Percentiles rank a stretch among this genome's conserved stretches.
phyloP scores from a whole-genome alignment of 2,888 invertebrate species.

The Drosophila limbata region DNA sequence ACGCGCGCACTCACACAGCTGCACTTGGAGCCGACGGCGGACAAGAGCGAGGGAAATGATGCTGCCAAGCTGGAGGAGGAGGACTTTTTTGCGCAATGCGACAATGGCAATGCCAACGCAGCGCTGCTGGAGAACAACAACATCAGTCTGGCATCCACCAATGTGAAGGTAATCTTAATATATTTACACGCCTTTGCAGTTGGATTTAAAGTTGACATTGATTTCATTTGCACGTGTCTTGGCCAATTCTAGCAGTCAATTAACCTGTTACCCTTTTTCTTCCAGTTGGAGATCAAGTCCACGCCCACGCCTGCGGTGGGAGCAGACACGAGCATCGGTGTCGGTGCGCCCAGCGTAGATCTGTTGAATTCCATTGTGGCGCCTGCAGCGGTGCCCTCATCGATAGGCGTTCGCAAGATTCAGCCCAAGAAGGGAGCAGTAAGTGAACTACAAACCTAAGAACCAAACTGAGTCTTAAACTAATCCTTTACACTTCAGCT shows the following conservation, averaged over 20 bases:
- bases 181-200: slow-evolving; percentile 34
- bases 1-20: slow-evolving; percentile 86
- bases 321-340: slow-evolving; percentile 6
- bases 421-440: slow-evolving; percentile 90
- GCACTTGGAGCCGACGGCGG: slow-evolving; percentile 89
- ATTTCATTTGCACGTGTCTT: not conserved
- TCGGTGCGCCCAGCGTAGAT: slow-evolving; percentile 84
- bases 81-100: slow-evolving; percentile 95
- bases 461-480: not conserved
- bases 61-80: slow-evolving; percentile 85
- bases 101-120: slow-evolving; percentile 85
- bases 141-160: slow-evolving; percentile 80
- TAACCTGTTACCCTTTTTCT: slow-evolving; percentile 6
- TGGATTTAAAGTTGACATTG: slow-evolving; percentile 34
- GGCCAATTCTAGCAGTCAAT: not conserved
- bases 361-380: slow-evolving; percentile 81
- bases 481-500: slow-evolving; percentile 86
- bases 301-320: slow-evolving; percentile 40
- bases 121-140: slow-evolving; percentile 84
- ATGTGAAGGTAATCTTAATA: slow-evolving; percentile 85
- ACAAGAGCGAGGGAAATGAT: slow-evolving; percentile 87
- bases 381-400: slow-evolving; percentile 87
- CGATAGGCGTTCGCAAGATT: slow-evolving; percentile 90
- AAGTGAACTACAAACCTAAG: slow-evolving; percentile 75
- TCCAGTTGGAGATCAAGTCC: slow-evolving; percentile 70